phyloP scores from a whole-genome alignment of 92 coral and sea anemone genomes.

The Pocillopora grandis region DNA sequence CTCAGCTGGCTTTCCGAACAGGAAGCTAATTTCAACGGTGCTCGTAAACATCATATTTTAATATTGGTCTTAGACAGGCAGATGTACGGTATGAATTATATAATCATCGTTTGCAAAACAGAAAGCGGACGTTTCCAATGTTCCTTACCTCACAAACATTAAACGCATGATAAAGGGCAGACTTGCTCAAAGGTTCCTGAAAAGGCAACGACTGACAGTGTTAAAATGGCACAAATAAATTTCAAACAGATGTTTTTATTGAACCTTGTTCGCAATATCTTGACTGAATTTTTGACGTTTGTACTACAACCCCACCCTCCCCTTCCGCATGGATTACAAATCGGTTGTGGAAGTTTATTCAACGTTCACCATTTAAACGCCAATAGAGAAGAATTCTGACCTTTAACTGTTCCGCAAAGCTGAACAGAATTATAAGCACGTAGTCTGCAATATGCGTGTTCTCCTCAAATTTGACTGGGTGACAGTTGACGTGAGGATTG shows the following conservation, averaged over 20 bases:
- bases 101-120: neutral
- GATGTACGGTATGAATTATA: neutral
- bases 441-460: constrained; percentile 95
- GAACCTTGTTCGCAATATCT: too few species aligned
- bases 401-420: constrained; percentile 90
- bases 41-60: neutral
- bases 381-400: constrained; percentile 19
- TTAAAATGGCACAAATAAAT: too few species aligned
- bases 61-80: neutral
- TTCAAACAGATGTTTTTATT: too few species aligned
- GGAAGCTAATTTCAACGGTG: too few species aligned
- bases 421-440: constrained; percentile 89
- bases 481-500: constrained; percentile 85
- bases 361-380: too few species aligned
- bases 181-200: constrained; percentile 84
- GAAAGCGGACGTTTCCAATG: neutral
- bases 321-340: too few species aligned
- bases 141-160: constrained; percentile 87
- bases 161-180: constrained; percentile 94
- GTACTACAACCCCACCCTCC: too few species aligned
- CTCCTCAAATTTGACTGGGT: constrained; percentile 87
- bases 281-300: too few species aligned
- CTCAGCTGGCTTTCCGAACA: too few species aligned
- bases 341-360: too few species aligned
- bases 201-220: neutral